phyloP scores from a whole-genome alignment of 1,140 invertebrate species.

The Meloidogyne chitwoodi region DNA sequence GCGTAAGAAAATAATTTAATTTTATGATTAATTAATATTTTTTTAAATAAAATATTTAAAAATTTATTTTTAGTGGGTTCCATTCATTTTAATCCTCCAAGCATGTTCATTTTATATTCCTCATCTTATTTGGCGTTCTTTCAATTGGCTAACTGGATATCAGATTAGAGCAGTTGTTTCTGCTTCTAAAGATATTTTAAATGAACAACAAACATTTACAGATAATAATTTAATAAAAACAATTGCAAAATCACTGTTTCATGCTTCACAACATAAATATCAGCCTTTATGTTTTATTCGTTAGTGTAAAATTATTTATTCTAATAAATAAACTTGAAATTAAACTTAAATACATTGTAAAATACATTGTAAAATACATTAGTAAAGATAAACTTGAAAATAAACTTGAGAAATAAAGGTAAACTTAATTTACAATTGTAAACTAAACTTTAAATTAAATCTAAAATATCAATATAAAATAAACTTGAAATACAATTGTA shows the following conservation, averaged over 20 bases:
- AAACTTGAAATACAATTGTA: too few species aligned
- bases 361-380: too few species aligned
- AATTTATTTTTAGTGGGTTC: slow-evolving; percentile 46
- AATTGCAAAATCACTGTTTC: slow-evolving; percentile 39
- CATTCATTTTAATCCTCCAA: slow-evolving; percentile 49
- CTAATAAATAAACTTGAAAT: too few species aligned
- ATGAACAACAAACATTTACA: background rate
- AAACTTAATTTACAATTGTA: background rate
- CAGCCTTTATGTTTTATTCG: background rate
- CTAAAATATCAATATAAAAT: too few species aligned
- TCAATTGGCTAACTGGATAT: slow-evolving; percentile 49
- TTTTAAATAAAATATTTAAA: too few species aligned
- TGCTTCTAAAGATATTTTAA: slow-evolving; percentile 27
- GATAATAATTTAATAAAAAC: slow-evolving; percentile 31
- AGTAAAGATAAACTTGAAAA: slow-evolving; percentile 1
- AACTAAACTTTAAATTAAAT: background rate
- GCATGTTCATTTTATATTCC: slow-evolving; percentile 48
- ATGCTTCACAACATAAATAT: slow-evolving; percentile 31
- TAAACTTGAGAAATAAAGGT: slow-evolving; percentile 9
- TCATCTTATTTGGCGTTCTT: slow-evolving; percentile 50
- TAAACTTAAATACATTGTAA: too few species aligned
- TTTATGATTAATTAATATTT: too few species aligned
- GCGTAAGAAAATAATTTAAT: too few species aligned
- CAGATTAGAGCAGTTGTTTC: slow-evolving; percentile 43
- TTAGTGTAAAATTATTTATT: background rate